Percentiles rank a stretch among this genome's conserved stretches.
Conservation (phyloP, 2,888 invertebrate species). For the Rapana venosa region DNA sequence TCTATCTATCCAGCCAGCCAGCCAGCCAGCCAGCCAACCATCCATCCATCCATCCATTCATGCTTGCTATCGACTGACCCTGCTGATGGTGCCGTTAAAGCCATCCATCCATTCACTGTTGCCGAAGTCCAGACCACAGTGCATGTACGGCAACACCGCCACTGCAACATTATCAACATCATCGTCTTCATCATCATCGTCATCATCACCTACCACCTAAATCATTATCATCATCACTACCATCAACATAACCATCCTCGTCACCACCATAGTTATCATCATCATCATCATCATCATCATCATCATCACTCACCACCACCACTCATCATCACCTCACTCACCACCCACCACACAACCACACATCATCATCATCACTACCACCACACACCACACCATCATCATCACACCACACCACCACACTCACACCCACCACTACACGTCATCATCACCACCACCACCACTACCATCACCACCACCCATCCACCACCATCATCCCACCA, state of each 20-base stretch:
- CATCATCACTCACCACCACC: not conserved
- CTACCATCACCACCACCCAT: too few species aligned
- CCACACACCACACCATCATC: too few species aligned
- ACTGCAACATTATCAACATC: conserved; percentile 27
- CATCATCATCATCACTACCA: too few species aligned
- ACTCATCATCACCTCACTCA: too few species aligned
- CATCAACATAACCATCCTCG: not conserved
- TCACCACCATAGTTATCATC: not conserved
- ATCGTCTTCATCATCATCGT: conserved; percentile 1
- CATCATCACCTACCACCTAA: not conserved
- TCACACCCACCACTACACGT: too few species aligned
- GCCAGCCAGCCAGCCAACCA: not conserved
- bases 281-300: not conserved
- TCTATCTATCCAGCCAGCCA: not conserved
- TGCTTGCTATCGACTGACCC: not conserved
- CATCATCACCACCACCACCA: too few species aligned
- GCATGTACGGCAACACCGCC: conserved; percentile 37
- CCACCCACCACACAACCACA: too few species aligned
- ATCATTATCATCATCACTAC: not conserved
- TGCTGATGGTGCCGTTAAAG: conserved; percentile 27
- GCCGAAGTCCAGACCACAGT: conserved; percentile 37
- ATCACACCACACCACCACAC: too few species aligned
- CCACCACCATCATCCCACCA: too few species aligned
- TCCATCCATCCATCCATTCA: not conserved
- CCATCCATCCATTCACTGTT: conserved; percentile 35